Evolutionary conservation across 2,797 vertebrate species (phyloP), one percentile per base, ranked within the genome.

Genomic region (Lindbergichthys nudifrons): DNA sequence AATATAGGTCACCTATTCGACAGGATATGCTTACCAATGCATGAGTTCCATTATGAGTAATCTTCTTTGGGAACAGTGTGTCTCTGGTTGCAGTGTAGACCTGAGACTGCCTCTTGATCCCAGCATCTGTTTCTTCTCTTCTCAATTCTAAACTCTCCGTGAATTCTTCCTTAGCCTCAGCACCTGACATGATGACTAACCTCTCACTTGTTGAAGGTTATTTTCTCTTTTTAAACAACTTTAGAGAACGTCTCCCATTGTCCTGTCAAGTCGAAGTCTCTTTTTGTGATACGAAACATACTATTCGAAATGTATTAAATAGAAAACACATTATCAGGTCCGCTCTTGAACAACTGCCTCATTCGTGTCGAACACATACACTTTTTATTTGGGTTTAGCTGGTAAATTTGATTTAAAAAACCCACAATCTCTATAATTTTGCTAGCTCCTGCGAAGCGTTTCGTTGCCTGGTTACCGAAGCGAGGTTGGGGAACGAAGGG

Each of bases 21-120:
- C 3, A 23, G 39, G 19, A 18, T 16, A 60, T 65, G 87, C 92
- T 94, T 85, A 97, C 96, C 0, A 97, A 67, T 2, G 93, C 75
- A 23, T 96, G 89, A 13, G 81, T 50, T 52, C 52, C 65, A 18
- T 10, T 50, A 0, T 71, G 70, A 42, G 41, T 41, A 0, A 0
- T 53, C 56, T 77, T 88, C 77, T 90, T 77, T 2, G 53, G 43
- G 51, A 95, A 92, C 21, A 95, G 78, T 59, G 92, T 91, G 10
- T 93, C 90, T 0, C 87, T 91, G 0, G 43, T 87, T 18, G 95
- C 94, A 0, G 70, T 86, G 84, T 91, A 92, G 75, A 97, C 92
- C 42, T 91, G 87, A 5, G 68, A 77, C 46, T 46, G 12, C 2
- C 47, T 52, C 10, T 3, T 51, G 14, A 16, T 56, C 5, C 47